These are phyloP conservation scores for Thymelicus lineola DNA, from an alignment of 2,888 invertebrate species.

Conservation along the genomic window DNA sequence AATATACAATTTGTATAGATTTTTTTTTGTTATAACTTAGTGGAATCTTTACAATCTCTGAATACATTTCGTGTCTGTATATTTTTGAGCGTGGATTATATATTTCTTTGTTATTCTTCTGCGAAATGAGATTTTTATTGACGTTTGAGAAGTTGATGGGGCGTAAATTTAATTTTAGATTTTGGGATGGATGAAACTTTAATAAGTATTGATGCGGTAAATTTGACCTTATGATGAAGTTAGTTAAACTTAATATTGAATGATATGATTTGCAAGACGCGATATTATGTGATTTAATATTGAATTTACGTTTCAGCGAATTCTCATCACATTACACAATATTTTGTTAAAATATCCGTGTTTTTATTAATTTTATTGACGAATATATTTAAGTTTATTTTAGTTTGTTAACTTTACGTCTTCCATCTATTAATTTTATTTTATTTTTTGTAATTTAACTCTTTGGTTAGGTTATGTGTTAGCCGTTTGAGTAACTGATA, in stretches of 20 bases:
- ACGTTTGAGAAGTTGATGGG: background rate
- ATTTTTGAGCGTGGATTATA: conserved; percentile 71
- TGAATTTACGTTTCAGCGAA: background rate
- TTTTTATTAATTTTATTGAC: conserved; percentile 26
- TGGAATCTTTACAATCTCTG: conserved; percentile 48
- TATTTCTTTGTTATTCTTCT: conserved; percentile 49
- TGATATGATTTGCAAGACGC: background rate
- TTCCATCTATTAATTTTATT: conserved; percentile 58
- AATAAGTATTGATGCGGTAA: background rate
- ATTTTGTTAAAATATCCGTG: background rate
- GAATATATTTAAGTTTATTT: conserved; percentile 40
- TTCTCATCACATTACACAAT: conserved; percentile 20
- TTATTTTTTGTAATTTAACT: conserved; percentile 57
- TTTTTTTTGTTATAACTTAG: conserved; percentile 41
- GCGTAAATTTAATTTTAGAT: background rate
- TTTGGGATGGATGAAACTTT: background rate
- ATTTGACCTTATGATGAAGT: background rate
- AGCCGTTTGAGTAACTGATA: conserved; percentile 71
- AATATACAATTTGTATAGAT: conserved; percentile 41
- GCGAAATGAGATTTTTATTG: conserved; percentile 30
- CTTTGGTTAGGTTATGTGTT: conserved; percentile 44
- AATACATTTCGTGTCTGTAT: conserved; percentile 68
- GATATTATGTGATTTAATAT: background rate
- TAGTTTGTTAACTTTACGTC: conserved; percentile 59
- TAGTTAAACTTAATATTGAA: too few relatives aligned